phyloP scores from a whole-genome alignment of 1,140 invertebrate genomes.

The Drosophila triauraria region DNA sequence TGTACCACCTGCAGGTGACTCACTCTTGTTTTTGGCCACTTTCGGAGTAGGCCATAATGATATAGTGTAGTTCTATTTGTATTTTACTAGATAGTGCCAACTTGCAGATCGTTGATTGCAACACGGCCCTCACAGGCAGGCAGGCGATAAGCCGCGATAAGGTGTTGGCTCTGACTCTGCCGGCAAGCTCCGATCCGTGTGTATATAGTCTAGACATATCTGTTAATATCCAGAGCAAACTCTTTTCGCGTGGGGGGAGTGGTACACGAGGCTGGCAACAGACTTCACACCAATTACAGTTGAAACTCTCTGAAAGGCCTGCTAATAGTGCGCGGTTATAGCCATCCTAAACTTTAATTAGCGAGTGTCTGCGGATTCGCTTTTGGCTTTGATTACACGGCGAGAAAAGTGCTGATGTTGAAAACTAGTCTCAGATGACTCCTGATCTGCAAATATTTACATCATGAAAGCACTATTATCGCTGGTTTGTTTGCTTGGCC shows the following conservation, averaged over 20 bases:
- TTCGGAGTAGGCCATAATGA: slow-evolving; percentile 4
- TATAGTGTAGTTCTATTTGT: slow-evolving; percentile 17
- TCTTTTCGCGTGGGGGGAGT: background rate
- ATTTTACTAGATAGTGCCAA: slow-evolving; percentile 33
- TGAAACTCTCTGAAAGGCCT: slow-evolving; percentile 14
- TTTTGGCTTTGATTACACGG: slow-evolving; percentile 25
- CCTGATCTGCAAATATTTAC: slow-evolving; percentile 18
- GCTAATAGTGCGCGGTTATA: slow-evolving; percentile 43
- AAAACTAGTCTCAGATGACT: slow-evolving; percentile 11
- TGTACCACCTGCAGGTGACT: slow-evolving; percentile 23
- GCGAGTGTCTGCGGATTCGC: slow-evolving; percentile 38
- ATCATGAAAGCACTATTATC: slow-evolving; percentile 14
- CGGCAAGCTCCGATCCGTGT: slow-evolving; percentile 4
- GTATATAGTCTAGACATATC: background rate
- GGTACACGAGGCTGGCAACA: slow-evolving; percentile 35
- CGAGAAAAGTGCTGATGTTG: slow-evolving; percentile 7
- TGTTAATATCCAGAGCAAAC: slow-evolving; percentile 51
- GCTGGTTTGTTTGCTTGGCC: background rate
- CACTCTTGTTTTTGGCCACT: slow-evolving; percentile 5
- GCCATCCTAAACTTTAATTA: slow-evolving; percentile 59
- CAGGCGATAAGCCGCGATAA: slow-evolving; percentile 51
- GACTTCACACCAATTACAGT: slow-evolving; percentile 58
- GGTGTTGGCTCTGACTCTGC: slow-evolving; percentile 12
- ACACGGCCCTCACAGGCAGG: slow-evolving; percentile 13
- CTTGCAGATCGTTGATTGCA: slow-evolving; percentile 47